phyloP scores from a whole-genome alignment of 2,888 invertebrate species.

The Erannis defoliaria region DNA sequence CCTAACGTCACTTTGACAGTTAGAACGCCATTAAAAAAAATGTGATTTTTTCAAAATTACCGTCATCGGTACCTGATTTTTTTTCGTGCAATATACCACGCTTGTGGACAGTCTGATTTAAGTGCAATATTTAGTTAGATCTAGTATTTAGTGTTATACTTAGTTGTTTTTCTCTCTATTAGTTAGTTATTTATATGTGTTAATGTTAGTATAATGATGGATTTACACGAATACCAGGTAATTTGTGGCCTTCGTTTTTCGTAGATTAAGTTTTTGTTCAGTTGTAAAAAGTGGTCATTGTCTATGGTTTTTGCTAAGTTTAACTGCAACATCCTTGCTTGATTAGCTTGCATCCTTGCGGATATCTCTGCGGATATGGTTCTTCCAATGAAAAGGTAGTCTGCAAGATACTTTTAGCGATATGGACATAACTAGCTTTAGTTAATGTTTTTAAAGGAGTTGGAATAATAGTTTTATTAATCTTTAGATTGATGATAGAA shows the following conservation, averaged over 20 bases:
- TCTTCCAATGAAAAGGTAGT: too few species aligned
- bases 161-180: not conserved
- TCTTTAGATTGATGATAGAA: too few species aligned
- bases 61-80: slow-evolving; percentile 68
- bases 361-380: not conserved
- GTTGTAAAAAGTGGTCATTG: slow-evolving; percentile 7
- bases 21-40: slow-evolving; percentile 40
- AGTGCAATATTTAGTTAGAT: slow-evolving; percentile 54
- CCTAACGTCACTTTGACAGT: slow-evolving; percentile 38
- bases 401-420: too few species aligned
- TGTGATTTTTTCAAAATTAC: slow-evolving; percentile 52
- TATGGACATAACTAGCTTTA: too few species aligned
- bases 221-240: slow-evolving; percentile 82
- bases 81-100: slow-evolving; percentile 76
- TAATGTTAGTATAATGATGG: slow-evolving; percentile 67
- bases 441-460: too few species aligned
- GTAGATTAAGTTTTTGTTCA: slow-evolving; percentile 29
- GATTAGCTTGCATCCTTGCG: slow-evolving; percentile 12
- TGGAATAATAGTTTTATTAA: too few species aligned
- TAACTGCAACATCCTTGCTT: slow-evolving; percentile 20
- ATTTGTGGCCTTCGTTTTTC: slow-evolving; percentile 46
- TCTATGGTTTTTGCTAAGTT: slow-evolving; percentile 33
- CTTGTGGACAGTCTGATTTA: slow-evolving; percentile 76
- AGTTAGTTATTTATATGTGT: slow-evolving; percentile 47
- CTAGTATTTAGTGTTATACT: slow-evolving; percentile 4